Conservation (phyloP, 2,888 invertebrate genomes). For the Aelia acuminata region DNA sequence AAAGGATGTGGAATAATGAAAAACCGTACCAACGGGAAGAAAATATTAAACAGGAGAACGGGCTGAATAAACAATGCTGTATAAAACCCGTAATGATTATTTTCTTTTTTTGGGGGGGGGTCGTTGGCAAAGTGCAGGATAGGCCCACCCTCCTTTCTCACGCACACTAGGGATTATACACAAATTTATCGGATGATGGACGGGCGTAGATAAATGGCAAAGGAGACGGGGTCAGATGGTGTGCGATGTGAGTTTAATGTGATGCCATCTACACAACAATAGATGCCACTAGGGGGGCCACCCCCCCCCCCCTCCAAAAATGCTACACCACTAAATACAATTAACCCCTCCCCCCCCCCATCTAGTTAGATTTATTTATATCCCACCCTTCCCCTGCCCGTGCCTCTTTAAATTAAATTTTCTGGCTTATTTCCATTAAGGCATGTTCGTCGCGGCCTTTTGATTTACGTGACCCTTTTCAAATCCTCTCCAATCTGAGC, state of each 20-base stretch:
- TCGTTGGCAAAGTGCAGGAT: background rate
- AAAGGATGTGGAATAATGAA: background rate
- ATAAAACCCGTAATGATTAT: constrained; percentile 12
- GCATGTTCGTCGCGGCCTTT: constrained; percentile 33
- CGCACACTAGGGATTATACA: constrained; percentile 46
- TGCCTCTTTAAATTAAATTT: constrained; percentile 38
- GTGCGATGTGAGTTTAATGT: constrained; percentile 51
- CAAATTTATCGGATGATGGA: constrained; percentile 54
- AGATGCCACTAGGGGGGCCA: background rate
- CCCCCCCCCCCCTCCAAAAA: background rate
- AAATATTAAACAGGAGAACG: constrained; percentile 3
- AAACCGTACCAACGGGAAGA: background rate
- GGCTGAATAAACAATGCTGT: constrained; percentile 7
- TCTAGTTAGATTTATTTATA: constrained; percentile 36
- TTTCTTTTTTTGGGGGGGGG: background rate
- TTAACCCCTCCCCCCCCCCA: constrained; percentile 2
- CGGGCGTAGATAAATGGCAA: constrained; percentile 50
- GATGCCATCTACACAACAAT: constrained; percentile 55
- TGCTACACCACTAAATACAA: constrained; percentile 46
- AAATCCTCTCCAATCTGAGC: background rate
- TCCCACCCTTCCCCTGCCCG: background rate
- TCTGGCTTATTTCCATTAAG: constrained; percentile 50
- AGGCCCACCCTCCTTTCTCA: background rate
- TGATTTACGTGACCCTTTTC: constrained; percentile 33
- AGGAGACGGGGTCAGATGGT: constrained; percentile 50